These are phyloP conservation scores for Peromyscus attwateri DNA, from an alignment of 2,797 vertebrate species.

Conservation along the genomic window DNA sequence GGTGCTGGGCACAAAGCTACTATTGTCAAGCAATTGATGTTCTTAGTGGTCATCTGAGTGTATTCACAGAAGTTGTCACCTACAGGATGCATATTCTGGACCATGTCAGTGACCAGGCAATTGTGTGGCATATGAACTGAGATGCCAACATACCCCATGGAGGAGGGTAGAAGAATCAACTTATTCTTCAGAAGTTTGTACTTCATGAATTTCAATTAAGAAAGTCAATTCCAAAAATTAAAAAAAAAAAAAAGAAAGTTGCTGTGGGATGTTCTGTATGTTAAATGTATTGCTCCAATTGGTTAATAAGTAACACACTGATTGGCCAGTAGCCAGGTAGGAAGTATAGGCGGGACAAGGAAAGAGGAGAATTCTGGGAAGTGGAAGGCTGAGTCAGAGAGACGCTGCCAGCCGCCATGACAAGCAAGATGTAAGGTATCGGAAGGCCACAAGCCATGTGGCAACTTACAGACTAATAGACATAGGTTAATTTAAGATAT, in stretches of 20 bases:
- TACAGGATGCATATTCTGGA: background rate
- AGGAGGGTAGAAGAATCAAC: accelerated
- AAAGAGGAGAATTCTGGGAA: no score
- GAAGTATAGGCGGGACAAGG: no score
- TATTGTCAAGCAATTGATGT: background rate
- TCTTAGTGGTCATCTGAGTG: background rate
- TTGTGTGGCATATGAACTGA: accelerated
- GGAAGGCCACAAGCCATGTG: no score
- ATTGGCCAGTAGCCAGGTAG: no score
- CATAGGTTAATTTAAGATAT: no score
- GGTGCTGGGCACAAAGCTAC: background rate
- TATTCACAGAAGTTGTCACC: background rate
- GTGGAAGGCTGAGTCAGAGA: no score
- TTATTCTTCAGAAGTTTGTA: background rate
- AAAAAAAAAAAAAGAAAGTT: background rate
- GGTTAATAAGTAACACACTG: no score
- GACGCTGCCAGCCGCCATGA: no score
- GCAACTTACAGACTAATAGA: no score
- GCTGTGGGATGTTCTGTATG: no score
- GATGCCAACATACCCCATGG: accelerated
- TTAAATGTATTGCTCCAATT: no score
- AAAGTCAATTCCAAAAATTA: background rate
- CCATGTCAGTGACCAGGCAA: accelerated
- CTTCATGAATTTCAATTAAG: background rate
- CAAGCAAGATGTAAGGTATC: no score